phyloP scores from a whole-genome alignment of 2,888 invertebrate species.

The Arctia plantaginis region DNA sequence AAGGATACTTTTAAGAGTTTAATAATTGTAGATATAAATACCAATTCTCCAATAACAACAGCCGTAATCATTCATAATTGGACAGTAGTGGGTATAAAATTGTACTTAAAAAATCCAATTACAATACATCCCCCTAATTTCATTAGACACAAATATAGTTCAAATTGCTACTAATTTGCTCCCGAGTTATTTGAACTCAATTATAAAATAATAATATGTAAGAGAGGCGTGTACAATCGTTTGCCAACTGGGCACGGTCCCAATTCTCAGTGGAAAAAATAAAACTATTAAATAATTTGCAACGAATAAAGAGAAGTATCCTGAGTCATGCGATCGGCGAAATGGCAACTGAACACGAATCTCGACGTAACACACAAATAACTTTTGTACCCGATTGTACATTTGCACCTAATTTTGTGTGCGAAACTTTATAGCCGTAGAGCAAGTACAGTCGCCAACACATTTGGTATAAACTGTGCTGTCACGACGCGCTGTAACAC shows the following conservation, averaged over 20 bases:
- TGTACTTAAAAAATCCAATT: background rate
- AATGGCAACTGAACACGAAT: constrained; percentile 64
- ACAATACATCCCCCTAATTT: background rate
- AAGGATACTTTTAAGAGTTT: too few relatives aligned
- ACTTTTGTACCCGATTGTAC: constrained; percentile 45
- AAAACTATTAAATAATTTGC: constrained; percentile 66
- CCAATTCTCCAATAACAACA: background rate
- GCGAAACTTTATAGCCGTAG: constrained; percentile 6
- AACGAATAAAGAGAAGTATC: constrained; percentile 45
- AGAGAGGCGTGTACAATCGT: constrained; percentile 20
- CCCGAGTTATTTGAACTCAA: background rate
- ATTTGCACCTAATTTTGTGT: constrained; percentile 31
- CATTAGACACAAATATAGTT: background rate
- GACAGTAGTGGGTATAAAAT: background rate
- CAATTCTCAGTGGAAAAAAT: constrained; percentile 38
- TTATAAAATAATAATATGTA: constrained; percentile 9
- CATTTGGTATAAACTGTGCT: constrained; percentile 9
- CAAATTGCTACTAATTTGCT: background rate
- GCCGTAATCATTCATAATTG: background rate
- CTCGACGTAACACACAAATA: constrained; percentile 31
- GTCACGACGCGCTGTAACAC: background rate
- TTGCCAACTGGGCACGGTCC: constrained; percentile 37
- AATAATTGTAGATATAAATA: background rate
- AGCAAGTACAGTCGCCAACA: constrained; percentile 37
- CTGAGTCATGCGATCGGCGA: constrained; percentile 57